Percentiles rank a stretch among this genome's conserved stretches.
Evolutionary conservation across 2,888 invertebrate genomes (phyloP).

Genomic region (Galerucella nymphaeae): DNA sequence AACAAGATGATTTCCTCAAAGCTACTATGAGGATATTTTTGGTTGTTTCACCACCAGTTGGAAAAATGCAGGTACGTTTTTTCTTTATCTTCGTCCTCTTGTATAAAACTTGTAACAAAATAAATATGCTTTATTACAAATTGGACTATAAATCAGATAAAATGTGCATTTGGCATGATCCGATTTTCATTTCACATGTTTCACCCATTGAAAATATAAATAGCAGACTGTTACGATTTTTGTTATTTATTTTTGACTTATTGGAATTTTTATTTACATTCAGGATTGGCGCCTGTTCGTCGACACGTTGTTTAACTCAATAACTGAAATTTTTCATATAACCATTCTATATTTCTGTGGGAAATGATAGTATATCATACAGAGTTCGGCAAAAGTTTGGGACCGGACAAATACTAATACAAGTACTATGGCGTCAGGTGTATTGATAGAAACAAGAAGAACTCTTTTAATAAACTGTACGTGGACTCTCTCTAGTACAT

Average conservation of each 20-base stretch:
- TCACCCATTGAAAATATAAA: constrained; percentile 2
- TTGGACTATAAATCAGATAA: background rate
- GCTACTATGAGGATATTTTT: constrained; percentile 81
- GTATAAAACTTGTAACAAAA: background rate
- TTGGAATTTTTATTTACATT: background rate
- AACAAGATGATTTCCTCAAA: constrained; percentile 76
- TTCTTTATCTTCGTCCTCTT: background rate
- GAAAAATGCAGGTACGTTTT: constrained; percentile 68
- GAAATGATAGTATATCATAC: too few relatives aligned
- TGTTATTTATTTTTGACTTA: background rate
- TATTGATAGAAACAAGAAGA: too few relatives aligned
- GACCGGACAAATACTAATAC: too few relatives aligned
- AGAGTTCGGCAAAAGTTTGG: too few relatives aligned
- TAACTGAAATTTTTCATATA: too few relatives aligned
- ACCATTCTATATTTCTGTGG: too few relatives aligned
- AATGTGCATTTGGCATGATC: background rate
- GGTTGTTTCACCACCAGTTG: constrained; percentile 77
- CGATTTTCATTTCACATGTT: background rate
- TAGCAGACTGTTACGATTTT: background rate
- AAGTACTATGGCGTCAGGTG: too few relatives aligned
- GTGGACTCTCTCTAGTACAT: too few relatives aligned
- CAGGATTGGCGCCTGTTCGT: background rate
- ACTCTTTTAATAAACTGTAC: too few relatives aligned
- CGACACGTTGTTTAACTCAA: background rate
- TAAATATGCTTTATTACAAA: background rate